phyloP scores from a whole-genome alignment of 2,797 vertebrate species.

The Rhynchotus rufescens region DNA sequence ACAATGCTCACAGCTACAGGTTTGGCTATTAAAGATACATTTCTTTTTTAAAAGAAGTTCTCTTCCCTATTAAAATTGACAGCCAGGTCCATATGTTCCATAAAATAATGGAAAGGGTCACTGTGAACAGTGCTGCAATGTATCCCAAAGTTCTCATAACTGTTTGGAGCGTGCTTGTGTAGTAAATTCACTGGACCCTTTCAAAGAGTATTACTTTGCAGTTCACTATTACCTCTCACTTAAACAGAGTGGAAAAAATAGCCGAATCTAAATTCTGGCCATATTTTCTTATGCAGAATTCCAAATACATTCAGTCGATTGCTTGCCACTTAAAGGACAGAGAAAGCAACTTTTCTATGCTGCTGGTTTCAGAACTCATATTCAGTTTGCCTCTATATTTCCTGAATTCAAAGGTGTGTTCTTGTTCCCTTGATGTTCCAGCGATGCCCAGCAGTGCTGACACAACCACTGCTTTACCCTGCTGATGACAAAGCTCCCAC shows the following conservation, averaged over 20 bases:
- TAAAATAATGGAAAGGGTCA: constrained; percentile 32
- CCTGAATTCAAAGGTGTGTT: not conserved
- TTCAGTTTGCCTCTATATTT: not conserved
- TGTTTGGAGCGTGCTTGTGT: not conserved
- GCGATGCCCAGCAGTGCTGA: not conserved
- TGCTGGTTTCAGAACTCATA: not conserved
- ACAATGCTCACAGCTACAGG: constrained; percentile 22
- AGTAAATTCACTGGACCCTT: not conserved
- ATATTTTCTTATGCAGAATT: not conserved
- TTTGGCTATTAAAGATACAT: constrained; percentile 28
- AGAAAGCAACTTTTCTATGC: not conserved
- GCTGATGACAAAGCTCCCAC: not conserved
- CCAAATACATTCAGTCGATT: accelerated
- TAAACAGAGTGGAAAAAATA: not conserved
- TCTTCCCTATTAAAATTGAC: constrained; percentile 50
- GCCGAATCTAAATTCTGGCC: not conserved
- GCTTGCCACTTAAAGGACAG: not conserved
- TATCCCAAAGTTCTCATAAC: constrained; percentile 44
- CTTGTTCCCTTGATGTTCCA: accelerated
- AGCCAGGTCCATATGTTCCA: constrained; percentile 39
- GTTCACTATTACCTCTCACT: not conserved
- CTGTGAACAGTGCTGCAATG: not conserved
- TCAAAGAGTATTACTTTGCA: not conserved
- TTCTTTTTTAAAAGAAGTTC: constrained; percentile 31
- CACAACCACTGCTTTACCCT: not conserved